Base-by-base conservation (phyloP, 2,113 vertebrate species). In the Cnemophilus loriae region DNA sequence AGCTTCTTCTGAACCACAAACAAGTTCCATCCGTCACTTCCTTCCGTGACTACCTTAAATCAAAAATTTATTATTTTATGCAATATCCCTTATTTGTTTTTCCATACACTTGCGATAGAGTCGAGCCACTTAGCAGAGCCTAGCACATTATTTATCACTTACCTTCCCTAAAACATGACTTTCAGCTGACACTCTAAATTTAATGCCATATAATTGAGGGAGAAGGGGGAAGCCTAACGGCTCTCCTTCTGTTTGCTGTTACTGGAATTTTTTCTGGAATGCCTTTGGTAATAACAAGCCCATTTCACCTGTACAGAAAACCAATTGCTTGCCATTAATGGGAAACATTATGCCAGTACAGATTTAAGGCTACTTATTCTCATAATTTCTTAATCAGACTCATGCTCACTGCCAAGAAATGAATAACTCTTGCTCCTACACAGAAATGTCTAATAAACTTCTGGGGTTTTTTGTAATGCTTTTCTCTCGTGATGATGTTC, bases 61-160 rank as follows among this genome's bases (percentile, higher is more conserved):
- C 10, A 89, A 95, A 90, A 92, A 59, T 55, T 22, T 52, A 87
- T 95, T 84, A 55, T 92, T 97, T 86, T 47, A 81, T 87, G 60
- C 68, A 81, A 75, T 89, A 90, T 70, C 77, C 84, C 50, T 69
- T 89, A 81, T 95, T 96, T 95, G 89, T 74, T 97, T 95, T 96
- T 86, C 92, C 92, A 79, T 37, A 19, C 5, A 15, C 50, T 59
- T 61, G 30, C 0, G 39, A 69, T 82, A 92, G 85, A 59, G 83
- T 46, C 10, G 23, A 93, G 84, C 27, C 86, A 83, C 60, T 95
- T 95, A 94, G 88, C 73, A 76, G 60, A 84, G 14, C 47, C 76
- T 59, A 89, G 87, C 53, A 84, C 42, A 49, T 88, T 94, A 73
- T 85, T 93, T 75, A 88, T 93, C 83, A 85, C 57, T 92, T 92